phyloP scores from a whole-genome alignment of 2,888 invertebrate species.

The Baccha elongata region DNA sequence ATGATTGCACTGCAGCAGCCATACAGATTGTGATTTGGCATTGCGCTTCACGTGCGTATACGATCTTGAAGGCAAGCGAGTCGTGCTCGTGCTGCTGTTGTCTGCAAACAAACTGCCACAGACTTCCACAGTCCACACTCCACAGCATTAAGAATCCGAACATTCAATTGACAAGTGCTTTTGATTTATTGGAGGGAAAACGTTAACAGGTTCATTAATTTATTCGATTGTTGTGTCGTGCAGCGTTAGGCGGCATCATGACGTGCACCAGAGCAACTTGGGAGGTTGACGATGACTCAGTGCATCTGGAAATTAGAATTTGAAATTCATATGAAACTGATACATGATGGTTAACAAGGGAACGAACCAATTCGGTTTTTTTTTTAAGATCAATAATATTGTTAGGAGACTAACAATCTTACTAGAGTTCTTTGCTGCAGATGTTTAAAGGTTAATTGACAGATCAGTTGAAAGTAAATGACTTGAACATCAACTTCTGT shows the following conservation, averaged over 20 bases:
- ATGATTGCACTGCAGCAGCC: constrained; percentile 43
- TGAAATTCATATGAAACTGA: constrained; percentile 31
- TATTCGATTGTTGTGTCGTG: constrained; percentile 55
- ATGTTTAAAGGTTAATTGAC: no score
- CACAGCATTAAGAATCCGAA: constrained; percentile 35
- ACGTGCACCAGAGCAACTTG: constrained; percentile 7
- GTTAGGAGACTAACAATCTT: no score
- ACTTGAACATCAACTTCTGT: no score
- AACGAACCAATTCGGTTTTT: not conserved
- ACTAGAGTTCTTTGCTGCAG: no score
- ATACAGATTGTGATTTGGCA: constrained; percentile 40
- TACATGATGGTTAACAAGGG: constrained; percentile 14
- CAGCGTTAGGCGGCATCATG: constrained; percentile 21
- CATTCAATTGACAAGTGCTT: constrained; percentile 55
- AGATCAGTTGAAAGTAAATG: no score
- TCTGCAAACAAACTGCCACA: not conserved
- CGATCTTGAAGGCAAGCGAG: not conserved
- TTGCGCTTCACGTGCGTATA: constrained; percentile 45
- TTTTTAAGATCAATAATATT: not conserved
- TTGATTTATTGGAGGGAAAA: constrained; percentile 54
- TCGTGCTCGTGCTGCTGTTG: constrained; percentile 6
- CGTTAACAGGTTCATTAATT: constrained; percentile 60
- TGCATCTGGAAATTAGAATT: not conserved
- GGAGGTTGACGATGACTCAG: constrained; percentile 29
- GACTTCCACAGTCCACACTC: constrained; percentile 2